These are phyloP conservation scores for Onychostoma macrolepis DNA, from an alignment of 2,113 vertebrate genomes.

Conservation along the genomic window DNA sequence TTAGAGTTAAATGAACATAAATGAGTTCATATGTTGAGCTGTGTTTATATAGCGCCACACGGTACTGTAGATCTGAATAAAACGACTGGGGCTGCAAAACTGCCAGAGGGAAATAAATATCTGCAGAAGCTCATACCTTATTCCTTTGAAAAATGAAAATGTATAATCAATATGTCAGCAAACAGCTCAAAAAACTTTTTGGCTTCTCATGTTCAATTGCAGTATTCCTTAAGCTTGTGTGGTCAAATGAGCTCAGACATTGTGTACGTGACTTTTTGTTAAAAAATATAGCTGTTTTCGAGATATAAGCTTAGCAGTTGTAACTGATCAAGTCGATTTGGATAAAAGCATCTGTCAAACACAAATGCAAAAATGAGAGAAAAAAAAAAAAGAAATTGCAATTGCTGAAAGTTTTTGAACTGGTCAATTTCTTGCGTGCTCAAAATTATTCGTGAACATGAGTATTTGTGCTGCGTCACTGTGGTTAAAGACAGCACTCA, in stretches of 20 bases:
- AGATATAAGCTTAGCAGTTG: background rate
- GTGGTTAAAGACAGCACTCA: conserved; percentile 36
- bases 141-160: conserved; percentile 21
- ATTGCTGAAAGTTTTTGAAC: background rate
- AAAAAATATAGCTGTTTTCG: background rate
- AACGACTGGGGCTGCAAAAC: background rate
- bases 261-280: background rate
- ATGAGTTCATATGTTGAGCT: conserved; percentile 37
- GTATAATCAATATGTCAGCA: background rate
- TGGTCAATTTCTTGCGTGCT: background rate
- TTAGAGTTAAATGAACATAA: conserved; percentile 51
- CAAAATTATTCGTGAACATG: background rate
- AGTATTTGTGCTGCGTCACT: background rate
- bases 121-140: conserved; percentile 16
- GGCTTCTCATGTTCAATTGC: background rate
- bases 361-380: background rate
- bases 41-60: conserved; percentile 8
- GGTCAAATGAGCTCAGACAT: background rate
- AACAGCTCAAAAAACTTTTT: background rate
- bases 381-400: background rate
- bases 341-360: background rate
- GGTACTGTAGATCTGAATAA: conserved; percentile 22
- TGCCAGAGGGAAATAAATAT: conserved; percentile 42
- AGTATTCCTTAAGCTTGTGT: background rate
- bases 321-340: background rate